Evolutionary conservation across 2,113 vertebrate species (phyloP), one percentile per base, ranked within the genome.

Genomic region (Hiodon alosoides): DNA sequence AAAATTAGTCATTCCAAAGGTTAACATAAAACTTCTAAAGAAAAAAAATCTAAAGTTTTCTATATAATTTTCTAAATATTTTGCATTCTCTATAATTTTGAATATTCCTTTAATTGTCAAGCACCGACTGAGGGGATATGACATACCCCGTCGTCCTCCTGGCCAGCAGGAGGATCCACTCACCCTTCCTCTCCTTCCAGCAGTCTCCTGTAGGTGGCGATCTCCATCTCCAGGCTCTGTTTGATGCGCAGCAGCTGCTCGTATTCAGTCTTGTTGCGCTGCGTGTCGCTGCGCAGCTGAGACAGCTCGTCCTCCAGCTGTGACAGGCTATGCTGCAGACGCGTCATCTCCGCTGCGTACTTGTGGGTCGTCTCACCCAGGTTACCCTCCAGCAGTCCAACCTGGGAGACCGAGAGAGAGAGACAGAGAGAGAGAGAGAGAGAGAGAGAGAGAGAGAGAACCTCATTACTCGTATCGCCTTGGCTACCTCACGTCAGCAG

Each of bases 201-300:
- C 77, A 93, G 86, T 58, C 91, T 86, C 81, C 91, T 90, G 79
- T 93, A 93, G 73, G 91, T 92, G 61, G 92, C 91, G 3, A 93
- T 93, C 85, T 93, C 92, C 85, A 92, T 86, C 78, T 93, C 91
- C 83, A 93, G 87, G 81, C 88, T 92, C 85, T 90, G 91, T 79
- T 93, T 93, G 83, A 91, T 88, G 79, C 89, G 89, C 62, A 93
- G 89, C 14, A 93, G 90, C 79, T 93, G 90, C 78, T 92, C 87
- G 3, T 93, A 93, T 81, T 93, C 91, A 5, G 86, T 89, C 78
- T 90, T 89, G 84, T 85, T 91, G 79, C 89, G 89, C 82, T 92
- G 89, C 89, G 91, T 90, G 78, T 92, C 92, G 53, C 90, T 83
- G n/a, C 89, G 75, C 75, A 93, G 90, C 82, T 90, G 88, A 1